A percentile compares a stretch with the other conserved stretches of the same genome.
These are phyloP conservation scores for Enteromius radiatus DNA, from an alignment of 2,797 vertebrate genomes.

Conservation along the genomic window DNA sequence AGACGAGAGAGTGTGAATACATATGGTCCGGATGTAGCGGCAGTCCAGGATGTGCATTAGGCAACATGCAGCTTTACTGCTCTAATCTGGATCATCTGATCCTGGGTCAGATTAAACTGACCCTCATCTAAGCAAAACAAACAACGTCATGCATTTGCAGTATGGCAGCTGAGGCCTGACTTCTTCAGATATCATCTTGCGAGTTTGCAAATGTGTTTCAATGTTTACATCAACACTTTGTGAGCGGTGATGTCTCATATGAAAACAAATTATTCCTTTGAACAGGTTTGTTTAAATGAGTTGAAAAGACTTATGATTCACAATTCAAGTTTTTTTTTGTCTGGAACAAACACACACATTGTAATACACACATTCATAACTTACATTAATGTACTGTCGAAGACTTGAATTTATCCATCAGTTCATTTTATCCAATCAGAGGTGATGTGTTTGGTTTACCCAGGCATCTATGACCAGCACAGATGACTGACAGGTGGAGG, in stretches of 20 bases:
- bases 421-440: conserved; percentile 35
- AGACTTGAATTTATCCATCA: background rate
- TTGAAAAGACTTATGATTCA: background rate
- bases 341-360: background rate
- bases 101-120: conserved; percentile 38
- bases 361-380: background rate
- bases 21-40: conserved; percentile 34
- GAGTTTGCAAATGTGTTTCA: background rate
- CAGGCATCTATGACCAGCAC: conserved; percentile 23
- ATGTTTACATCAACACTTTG: background rate
- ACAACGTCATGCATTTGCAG: background rate
- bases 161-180: background rate
- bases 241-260: background rate
- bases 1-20: conserved; percentile 29
- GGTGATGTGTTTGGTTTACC: conserved; percentile 45
- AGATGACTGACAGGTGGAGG: conserved; percentile 46
- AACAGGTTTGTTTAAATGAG: background rate
- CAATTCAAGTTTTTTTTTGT: background rate
- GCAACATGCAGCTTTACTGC: conserved; percentile 34
- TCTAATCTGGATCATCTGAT: conserved; percentile 54
- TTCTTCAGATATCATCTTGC: background rate
- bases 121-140: conserved; percentile 35
- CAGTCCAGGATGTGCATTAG: conserved; percentile 18
- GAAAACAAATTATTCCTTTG: background rate
- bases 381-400: background rate